phyloP scores from a whole-genome alignment of 1,140 invertebrate species.

The Drosophila seguyi region DNA sequence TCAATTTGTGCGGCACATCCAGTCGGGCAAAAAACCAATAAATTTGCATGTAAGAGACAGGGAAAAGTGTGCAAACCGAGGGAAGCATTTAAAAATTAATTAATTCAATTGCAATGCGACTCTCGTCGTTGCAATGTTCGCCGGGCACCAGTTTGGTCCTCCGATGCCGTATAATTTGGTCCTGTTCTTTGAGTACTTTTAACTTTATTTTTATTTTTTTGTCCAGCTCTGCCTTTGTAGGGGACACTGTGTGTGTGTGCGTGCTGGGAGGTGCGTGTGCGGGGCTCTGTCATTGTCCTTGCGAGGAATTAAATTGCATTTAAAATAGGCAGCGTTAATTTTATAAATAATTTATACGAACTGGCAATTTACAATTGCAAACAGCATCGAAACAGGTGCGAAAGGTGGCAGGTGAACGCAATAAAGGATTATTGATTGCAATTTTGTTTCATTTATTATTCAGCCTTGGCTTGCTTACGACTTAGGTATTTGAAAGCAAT shows the following conservation, averaged over 20 bases:
- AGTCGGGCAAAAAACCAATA: slow-evolving; percentile 54
- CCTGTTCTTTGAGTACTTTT: slow-evolving; percentile 45
- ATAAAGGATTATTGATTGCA: slow-evolving; percentile 24
- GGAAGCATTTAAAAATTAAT: slow-evolving; percentile 72
- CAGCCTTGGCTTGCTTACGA: background rate
- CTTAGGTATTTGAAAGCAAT: slow-evolving; percentile 18
- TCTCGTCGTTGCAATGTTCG: slow-evolving; percentile 47
- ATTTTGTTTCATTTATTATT: slow-evolving; percentile 11
- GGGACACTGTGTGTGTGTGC: background rate
- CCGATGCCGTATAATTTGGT: slow-evolving; percentile 59
- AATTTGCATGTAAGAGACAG: slow-evolving; percentile 70
- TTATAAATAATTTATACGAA: slow-evolving; percentile 54
- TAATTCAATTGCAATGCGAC: slow-evolving; percentile 72
- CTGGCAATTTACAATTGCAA: slow-evolving; percentile 42
- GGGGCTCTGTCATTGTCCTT: slow-evolving; percentile 54
- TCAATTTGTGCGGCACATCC: slow-evolving; percentile 50
- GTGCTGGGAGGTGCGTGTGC: slow-evolving; percentile 26
- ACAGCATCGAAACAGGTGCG: slow-evolving; percentile 24
- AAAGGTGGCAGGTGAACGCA: slow-evolving; percentile 4
- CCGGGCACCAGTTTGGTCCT: background rate
- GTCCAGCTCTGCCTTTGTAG: slow-evolving; percentile 7
- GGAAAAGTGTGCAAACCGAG: slow-evolving; percentile 38
- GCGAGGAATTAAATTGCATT: slow-evolving; percentile 57
- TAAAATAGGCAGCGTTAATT: slow-evolving; percentile 57
- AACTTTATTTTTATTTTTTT: background rate